Percentiles rank a stretch among this genome's conserved stretches.
phyloP scores from a whole-genome alignment of 2,888 invertebrate genomes.

The Drosophila nr. perissopoda region DNA sequence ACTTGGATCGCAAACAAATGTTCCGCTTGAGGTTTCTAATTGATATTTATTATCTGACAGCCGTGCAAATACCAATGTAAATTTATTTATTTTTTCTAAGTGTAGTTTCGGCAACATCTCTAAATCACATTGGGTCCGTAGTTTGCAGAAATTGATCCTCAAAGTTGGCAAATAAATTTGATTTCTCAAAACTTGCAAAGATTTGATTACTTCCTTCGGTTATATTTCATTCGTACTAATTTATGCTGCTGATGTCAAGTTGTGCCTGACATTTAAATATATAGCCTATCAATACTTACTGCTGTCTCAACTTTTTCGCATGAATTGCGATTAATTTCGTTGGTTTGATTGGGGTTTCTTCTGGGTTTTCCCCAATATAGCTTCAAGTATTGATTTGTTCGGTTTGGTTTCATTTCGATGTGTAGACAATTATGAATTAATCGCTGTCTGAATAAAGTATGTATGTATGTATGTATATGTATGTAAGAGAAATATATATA shows the following conservation, averaged over 20 bases:
- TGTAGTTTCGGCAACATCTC: not conserved
- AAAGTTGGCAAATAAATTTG: not conserved
- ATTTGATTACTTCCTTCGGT: not conserved
- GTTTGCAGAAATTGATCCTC: not conserved
- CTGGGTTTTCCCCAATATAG: not conserved
- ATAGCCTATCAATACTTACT: not conserved
- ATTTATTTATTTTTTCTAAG: not conserved
- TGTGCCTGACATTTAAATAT: not conserved
- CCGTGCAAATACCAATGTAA: not conserved
- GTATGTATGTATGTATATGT: not conserved
- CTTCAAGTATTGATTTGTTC: not conserved
- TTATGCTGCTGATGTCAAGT: not conserved
- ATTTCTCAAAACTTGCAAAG: not conserved
- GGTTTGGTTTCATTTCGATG: not conserved
- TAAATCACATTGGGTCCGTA: not conserved
- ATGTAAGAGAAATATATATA: not conserved
- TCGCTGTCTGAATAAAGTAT: not conserved
- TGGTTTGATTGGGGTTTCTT: too few relatives aligned
- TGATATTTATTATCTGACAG: constrained; percentile 3
- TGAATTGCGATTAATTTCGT: too few relatives aligned
- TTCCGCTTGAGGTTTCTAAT: not conserved
- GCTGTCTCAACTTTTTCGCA: too few relatives aligned
- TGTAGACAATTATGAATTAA: not conserved
- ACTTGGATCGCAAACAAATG: not conserved
- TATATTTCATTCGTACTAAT: too few relatives aligned